Conservation (phyloP, 2,113 vertebrate genomes). For the Paralichthys olivaceus region DNA sequence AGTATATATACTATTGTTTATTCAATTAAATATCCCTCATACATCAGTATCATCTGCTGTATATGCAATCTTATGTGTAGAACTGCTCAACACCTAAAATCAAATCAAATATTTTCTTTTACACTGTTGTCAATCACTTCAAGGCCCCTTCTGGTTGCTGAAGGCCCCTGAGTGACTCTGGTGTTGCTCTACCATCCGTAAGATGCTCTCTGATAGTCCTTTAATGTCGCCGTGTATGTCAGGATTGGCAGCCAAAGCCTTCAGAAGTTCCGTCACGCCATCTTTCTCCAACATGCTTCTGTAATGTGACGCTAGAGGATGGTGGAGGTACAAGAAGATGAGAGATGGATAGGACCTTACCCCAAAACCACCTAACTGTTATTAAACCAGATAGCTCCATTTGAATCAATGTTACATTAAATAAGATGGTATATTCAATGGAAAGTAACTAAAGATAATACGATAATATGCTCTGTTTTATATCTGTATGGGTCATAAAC, state of each 20-base stretch:
- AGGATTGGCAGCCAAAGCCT: constrained; percentile 86
- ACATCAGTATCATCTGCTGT: not conserved
- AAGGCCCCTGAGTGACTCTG: constrained; percentile 70
- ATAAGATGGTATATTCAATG: not conserved
- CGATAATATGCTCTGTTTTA: not conserved
- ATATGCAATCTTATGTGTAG: not conserved
- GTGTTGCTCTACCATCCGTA: constrained; percentile 86
- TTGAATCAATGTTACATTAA: not conserved
- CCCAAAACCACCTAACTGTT: not conserved
- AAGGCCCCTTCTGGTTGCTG: not conserved
- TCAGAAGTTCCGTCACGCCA: constrained; percentile 88
- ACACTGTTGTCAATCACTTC: not conserved
- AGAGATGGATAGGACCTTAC: not conserved
- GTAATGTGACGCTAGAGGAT: constrained; percentile 86
- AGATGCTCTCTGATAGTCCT: constrained; percentile 85
- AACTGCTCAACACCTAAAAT: constrained; percentile 5
- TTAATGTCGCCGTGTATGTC: constrained; percentile 88
- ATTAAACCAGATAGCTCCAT: not conserved
- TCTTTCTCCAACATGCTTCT: constrained; percentile 91
- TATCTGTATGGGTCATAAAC: not conserved
- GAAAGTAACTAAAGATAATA: not conserved
- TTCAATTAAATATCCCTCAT: not conserved
- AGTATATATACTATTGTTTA: constrained; percentile 9
- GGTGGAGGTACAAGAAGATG: constrained; percentile 6
- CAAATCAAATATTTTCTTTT: not conserved